These are phyloP conservation scores for Plusia festucae DNA, from an alignment of 2,888 invertebrate genomes.

Conservation along the genomic window DNA sequence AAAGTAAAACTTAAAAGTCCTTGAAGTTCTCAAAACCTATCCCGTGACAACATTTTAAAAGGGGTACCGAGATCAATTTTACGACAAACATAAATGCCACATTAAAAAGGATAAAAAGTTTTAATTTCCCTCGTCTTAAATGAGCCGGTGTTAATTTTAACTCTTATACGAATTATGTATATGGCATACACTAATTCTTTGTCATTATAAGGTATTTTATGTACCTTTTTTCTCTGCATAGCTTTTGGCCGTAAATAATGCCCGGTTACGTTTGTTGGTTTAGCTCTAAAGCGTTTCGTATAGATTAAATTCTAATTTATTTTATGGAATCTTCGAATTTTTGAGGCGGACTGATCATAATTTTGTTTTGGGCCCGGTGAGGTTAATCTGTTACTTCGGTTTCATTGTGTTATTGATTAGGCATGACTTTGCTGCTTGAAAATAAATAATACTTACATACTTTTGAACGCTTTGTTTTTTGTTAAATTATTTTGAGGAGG, in stretches of 20 bases:
- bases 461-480: neutral
- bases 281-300: conserved; percentile 80
- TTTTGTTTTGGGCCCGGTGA: conserved; percentile 58
- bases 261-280: conserved; percentile 85
- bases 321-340: conserved; percentile 69
- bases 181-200: conserved; percentile 80
- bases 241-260: conserved; percentile 80
- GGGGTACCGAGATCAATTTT: conserved; percentile 78
- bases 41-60: conserved; percentile 79
- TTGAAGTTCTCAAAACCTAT: conserved; percentile 63
- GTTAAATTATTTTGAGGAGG: neutral
- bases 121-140: conserved; percentile 86
- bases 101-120: conserved; percentile 87
- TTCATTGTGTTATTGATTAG: conserved; percentile 47
- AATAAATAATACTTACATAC: neutral
- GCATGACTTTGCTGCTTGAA: neutral
- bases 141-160: conserved; percentile 88
- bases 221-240: conserved; percentile 69
- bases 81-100: conserved; percentile 86
- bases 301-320: conserved; percentile 83
- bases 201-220: conserved; percentile 82
- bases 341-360: conserved; percentile 58
- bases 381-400: conserved; percentile 53
- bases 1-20: conserved; percentile 58
- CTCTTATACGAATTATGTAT: conserved; percentile 69